Base-by-base conservation (phyloP, 2,797 vertebrate genomes). In the Acanthurus tractus region DNA sequence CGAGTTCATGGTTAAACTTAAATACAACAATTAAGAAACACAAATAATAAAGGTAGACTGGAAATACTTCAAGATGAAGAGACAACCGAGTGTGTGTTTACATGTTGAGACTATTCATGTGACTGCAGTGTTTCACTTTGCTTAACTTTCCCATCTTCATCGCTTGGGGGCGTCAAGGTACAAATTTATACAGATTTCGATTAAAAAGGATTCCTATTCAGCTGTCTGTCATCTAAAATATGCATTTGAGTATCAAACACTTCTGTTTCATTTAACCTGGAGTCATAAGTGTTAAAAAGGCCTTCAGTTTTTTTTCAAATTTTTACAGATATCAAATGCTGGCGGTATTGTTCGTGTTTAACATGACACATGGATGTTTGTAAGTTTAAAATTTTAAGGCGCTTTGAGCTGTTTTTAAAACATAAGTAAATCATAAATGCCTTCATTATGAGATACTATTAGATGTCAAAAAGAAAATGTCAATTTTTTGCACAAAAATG, bases 21-120 rank as follows among this genome's bases (percentile, higher is more conserved):
- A 40, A 68, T 7, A 65, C 40, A 54, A 54, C n/a, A n/a, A 29
- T 13, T 50, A n/a, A 34, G 45, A 57, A 23, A 72, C 48, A 69
- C 13, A 20, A 22, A 50, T 55, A 56, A 40, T 2, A 20, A 22
- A 36, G 3, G 6, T 46, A 54, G 34, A 59, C 25, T 5, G 23
- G 50, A 48, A 53, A 79, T 34, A 61, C 63, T 59, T 40, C 18
- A 5, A 18, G 15, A 49, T 11, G 25, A 57, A 52, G 10, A 55
- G 4, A 63, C 8, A 2, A 22, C 3, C 8, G 14, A n/a, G 34
- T 8, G 3, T 38, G 6, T 29, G 20, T 4, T 40, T 40, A 40
- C 38, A 9, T 40, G 10, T 11, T 40, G 38, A 40, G 38, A 40
- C 9, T 11, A 34, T 25, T 25, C 1, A 10, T 10, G 53, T 29